Conservation (phyloP, 2,113 vertebrate genomes). For the Phocoena sinus region DNA sequence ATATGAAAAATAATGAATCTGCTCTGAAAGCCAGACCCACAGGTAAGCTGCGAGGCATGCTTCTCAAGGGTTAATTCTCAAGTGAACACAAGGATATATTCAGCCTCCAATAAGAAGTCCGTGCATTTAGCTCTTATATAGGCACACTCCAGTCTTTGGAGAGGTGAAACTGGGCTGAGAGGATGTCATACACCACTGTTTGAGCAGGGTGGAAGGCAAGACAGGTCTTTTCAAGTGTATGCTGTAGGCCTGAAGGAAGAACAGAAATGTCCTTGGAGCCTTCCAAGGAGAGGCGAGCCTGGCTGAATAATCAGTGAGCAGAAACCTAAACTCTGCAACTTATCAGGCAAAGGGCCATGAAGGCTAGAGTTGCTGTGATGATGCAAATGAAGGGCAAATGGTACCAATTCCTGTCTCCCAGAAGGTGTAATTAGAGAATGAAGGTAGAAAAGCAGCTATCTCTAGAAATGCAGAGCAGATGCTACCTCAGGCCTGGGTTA, state of each 20-base stretch:
- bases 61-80: slow-evolving; percentile 59
- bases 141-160: slow-evolving; percentile 35
- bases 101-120: slow-evolving; percentile 32
- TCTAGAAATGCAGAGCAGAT: slow-evolving; percentile 56
- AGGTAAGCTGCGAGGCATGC: slow-evolving; percentile 46
- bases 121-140: slow-evolving; percentile 14
- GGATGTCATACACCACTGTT: slow-evolving; percentile 34
- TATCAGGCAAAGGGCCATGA: slow-evolving; percentile 67
- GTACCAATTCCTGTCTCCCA: slow-evolving; percentile 68
- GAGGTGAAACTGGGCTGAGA: slow-evolving; percentile 37
- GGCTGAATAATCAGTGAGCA: slow-evolving; percentile 67
- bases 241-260: slow-evolving; percentile 66
- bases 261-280: slow-evolving; percentile 52
- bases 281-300: slow-evolving; percentile 67
- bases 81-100: slow-evolving; percentile 25
- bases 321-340: slow-evolving; percentile 64
- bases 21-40: slow-evolving; percentile 55
- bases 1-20: slow-evolving; percentile 62
- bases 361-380: slow-evolving; percentile 69
- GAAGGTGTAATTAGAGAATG: slow-evolving; percentile 72
- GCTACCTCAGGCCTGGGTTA: slow-evolving; percentile 63
- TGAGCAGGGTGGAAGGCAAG: slow-evolving; percentile 59
- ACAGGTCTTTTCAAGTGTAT: slow-evolving; percentile 61
- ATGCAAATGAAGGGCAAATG: slow-evolving; percentile 76
- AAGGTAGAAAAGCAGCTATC: slow-evolving; percentile 59